Evolutionary conservation across 2,797 vertebrate species (phyloP), one percentile per base, ranked within the genome.

Genomic region (Scleropages formosus): DNA sequence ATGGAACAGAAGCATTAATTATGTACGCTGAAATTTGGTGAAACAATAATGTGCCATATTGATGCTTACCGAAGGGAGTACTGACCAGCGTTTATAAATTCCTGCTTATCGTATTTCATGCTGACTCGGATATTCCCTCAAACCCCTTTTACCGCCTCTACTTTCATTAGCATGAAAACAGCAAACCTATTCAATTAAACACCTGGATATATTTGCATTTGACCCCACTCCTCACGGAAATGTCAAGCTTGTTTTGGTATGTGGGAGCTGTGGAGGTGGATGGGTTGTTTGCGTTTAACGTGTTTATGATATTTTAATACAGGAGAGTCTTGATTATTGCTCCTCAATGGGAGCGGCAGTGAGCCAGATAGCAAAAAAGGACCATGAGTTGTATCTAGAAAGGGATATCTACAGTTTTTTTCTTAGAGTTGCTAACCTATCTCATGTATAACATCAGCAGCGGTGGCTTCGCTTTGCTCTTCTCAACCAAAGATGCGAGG

Each of bases 111-210:
- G 61, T 63, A 10, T 9, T 27, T 16, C 13, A 49, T 20, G 22
- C 16, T 62, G 15, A n/a, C 12, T 63, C 46, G 0, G 44, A 22
- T 61, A 39, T 59, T 60, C 69, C 47, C 75, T 20, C 1, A 24
- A 39, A 49, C 46, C 27, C 73, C 68, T 44, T 75, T 11, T 59
- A 4, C 22, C 26, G 4, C 22, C 31, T 49, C 6, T 27, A 22
- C 39, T 51, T n/a, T 67, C 26, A 58, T 75, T 67, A 59, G 64
- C 74, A 60, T 75, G 31, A 22, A 49, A 68, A 68, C n/a, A 22
- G 4, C 51, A 68, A 63, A 22, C 53, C 6, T 61, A 60, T 46
- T 68, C 13, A 67, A 9, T 12, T 22, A 59, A 26, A 47, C 74
- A 58, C 64, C 27, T 58, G 51, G n/a, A 11, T n/a, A 22, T n/a